phyloP scores from a whole-genome alignment of 2,113 vertebrate genomes.

The Lepus americanus region DNA sequence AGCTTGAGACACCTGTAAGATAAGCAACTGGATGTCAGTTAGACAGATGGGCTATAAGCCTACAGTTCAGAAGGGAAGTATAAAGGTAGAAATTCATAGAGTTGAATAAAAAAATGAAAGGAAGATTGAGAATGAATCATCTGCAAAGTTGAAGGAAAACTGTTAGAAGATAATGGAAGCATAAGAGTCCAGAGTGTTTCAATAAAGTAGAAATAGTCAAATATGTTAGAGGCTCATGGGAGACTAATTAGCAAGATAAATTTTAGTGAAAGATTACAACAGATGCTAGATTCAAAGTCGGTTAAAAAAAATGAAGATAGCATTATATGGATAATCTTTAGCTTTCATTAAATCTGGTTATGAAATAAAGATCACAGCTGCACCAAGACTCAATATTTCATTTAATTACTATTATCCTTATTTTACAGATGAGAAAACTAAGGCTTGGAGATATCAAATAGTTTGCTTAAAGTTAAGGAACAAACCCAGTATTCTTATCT shows the following conservation, averaged over 20 bases:
- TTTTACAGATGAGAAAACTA: constrained; percentile 43
- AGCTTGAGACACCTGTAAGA: constrained; percentile 5
- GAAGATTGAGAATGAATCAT: background rate
- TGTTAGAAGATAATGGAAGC: background rate
- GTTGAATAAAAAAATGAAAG: constrained; percentile 17
- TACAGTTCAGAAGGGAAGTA: background rate
- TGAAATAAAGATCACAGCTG: constrained; percentile 48
- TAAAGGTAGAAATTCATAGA: constrained; percentile 30
- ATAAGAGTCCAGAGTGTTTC: background rate
- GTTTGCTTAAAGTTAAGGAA: constrained; percentile 39
- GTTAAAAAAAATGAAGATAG: background rate
- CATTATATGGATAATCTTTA: constrained; percentile 1
- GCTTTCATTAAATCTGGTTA: constrained; percentile 26
- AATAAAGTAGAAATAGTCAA: background rate
- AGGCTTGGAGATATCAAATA: background rate
- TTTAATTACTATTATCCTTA: constrained; percentile 52
- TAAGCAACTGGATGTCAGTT: background rate
- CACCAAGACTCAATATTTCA: constrained; percentile 30
- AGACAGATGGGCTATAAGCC: background rate
- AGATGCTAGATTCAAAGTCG: background rate
- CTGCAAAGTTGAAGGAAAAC: background rate
- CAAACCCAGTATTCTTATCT: background rate
- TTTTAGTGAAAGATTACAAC: constrained; percentile 41
- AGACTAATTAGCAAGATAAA: constrained; percentile 41
- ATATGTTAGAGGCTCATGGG: constrained; percentile 1